Conservation (phyloP, 2,888 invertebrate genomes). For the Marasmarcha lunaedactyla region DNA sequence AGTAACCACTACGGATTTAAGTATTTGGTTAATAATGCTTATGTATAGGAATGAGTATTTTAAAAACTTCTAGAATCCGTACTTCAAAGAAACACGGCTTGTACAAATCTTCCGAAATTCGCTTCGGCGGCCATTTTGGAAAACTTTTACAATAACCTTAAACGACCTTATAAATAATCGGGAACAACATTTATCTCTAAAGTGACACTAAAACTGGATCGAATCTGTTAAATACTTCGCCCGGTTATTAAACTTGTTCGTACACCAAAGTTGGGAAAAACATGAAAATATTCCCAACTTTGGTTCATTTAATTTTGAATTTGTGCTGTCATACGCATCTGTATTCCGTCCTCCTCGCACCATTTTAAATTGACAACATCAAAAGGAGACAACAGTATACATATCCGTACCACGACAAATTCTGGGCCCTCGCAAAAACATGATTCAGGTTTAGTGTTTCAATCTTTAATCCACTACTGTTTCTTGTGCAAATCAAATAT, state of each 20-base stretch:
- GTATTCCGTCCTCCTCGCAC: too few species aligned
- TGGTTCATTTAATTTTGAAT: too few species aligned
- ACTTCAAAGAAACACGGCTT: slow-evolving; percentile 38
- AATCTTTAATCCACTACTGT: slow-evolving; percentile 50
- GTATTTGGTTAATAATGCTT: slow-evolving; percentile 65
- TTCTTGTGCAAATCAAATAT: slow-evolving; percentile 62
- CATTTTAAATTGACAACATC: too few species aligned
- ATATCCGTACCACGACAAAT: neutral
- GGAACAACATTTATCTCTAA: slow-evolving; percentile 64
- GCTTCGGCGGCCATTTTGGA: slow-evolving; percentile 23
- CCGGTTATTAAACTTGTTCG: neutral
- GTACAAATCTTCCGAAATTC: slow-evolving; percentile 38
- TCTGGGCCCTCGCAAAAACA: neutral
- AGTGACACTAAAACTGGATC: slow-evolving; percentile 42
- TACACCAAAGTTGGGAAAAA: too few species aligned
- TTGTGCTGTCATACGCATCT: too few species aligned
- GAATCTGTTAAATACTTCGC: slow-evolving; percentile 5
- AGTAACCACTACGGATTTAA: slow-evolving; percentile 64
- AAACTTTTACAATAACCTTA: slow-evolving; percentile 36
- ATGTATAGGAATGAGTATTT: slow-evolving; percentile 62
- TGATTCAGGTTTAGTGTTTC: slow-evolving; percentile 32
- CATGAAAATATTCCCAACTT: too few species aligned
- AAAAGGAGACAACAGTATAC: too few species aligned
- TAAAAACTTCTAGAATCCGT: slow-evolving; percentile 30
- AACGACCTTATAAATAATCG: slow-evolving; percentile 59